Percentiles rank a stretch among this genome's conserved stretches.
phyloP scores from a whole-genome alignment of 2,797 vertebrate genomes.

The Rhadinocentrus ornatus region DNA sequence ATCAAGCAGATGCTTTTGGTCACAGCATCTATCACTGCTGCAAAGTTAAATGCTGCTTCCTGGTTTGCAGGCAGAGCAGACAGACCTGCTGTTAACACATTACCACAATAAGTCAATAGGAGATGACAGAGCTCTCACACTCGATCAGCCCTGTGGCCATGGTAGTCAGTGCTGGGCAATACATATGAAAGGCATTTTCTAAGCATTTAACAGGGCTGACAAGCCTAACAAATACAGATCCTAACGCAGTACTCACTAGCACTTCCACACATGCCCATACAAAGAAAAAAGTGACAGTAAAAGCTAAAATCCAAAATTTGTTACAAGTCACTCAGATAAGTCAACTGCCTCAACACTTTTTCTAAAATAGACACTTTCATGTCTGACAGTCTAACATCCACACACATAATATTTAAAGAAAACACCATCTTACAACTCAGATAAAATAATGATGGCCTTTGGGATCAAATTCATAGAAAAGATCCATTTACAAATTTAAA shows the following conservation, averaged over 20 bases:
- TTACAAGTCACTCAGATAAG: neutral
- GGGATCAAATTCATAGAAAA: no score
- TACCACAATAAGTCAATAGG: slow-evolving; percentile 51
- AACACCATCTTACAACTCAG: neutral
- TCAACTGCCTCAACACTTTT: neutral
- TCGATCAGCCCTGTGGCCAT: slow-evolving; percentile 46
- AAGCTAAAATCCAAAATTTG: neutral
- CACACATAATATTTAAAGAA: no score
- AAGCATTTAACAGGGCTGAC: neutral
- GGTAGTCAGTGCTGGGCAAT: slow-evolving; percentile 51
- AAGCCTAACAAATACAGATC: neutral
- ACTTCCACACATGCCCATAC: neutral
- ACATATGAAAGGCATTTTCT: slow-evolving; percentile 10
- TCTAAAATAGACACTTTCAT: neutral
- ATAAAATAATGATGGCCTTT: no score
- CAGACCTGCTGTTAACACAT: slow-evolving; percentile 39
- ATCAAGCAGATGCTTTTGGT: neutral
- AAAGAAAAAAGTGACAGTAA: neutral
- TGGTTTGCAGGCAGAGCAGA: slow-evolving; percentile 14
- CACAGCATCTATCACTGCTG: slow-evolving; percentile 15
- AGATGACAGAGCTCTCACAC: slow-evolving; percentile 50
- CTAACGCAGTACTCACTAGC: neutral
- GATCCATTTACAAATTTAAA: neutral
- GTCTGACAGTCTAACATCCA: neutral
- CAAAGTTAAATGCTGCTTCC: slow-evolving; percentile 1